phyloP scores from a whole-genome alignment of 2,888 invertebrate genomes.

The Andrena dorsata region DNA sequence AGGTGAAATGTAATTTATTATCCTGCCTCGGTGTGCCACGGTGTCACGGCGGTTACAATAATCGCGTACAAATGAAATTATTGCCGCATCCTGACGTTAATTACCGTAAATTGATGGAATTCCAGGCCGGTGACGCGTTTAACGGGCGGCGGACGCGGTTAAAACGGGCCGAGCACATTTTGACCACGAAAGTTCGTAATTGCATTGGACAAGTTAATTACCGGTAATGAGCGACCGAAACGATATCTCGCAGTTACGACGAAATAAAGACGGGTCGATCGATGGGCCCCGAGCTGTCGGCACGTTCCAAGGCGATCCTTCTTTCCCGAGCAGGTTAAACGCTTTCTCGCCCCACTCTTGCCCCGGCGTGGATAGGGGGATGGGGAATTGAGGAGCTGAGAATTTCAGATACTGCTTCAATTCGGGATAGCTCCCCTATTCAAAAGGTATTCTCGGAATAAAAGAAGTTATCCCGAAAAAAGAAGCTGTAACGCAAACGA shows the following conservation, averaged over 20 bases:
- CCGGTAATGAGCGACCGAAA: slow-evolving; percentile 65
- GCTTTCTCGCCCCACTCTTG: neutral
- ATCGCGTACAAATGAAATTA: slow-evolving; percentile 70
- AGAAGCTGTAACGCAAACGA: neutral
- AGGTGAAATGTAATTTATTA: slow-evolving; percentile 5
- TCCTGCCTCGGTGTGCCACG: neutral
- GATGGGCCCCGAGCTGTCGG: slow-evolving; percentile 4
- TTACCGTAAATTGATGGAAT: slow-evolving; percentile 71
- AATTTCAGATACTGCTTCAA: slow-evolving; percentile 8
- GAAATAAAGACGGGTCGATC: slow-evolving; percentile 48
- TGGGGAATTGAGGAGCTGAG: slow-evolving; percentile 29
- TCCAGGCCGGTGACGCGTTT: slow-evolving; percentile 63
- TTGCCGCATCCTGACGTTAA: slow-evolving; percentile 68
- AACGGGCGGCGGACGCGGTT: slow-evolving; percentile 64
- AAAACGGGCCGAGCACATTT: slow-evolving; percentile 60
- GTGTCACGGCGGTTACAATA: slow-evolving; percentile 49
- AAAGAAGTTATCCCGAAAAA: neutral
- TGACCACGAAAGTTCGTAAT: slow-evolving; percentile 73
- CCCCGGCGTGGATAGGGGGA: neutral
- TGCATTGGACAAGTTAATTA: slow-evolving; percentile 73
- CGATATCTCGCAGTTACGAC: slow-evolving; percentile 64
- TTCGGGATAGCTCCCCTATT: neutral
- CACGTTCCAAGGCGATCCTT: slow-evolving; percentile 18
- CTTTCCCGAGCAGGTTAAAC: neutral
- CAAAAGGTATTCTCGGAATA: neutral